Percentiles rank a stretch among this genome's conserved stretches.
Evolutionary conservation across 30 jellyfish, hydroid and myxozoan genomes (phyloP).

Genomic region (Catostylus mosaicus): DNA sequence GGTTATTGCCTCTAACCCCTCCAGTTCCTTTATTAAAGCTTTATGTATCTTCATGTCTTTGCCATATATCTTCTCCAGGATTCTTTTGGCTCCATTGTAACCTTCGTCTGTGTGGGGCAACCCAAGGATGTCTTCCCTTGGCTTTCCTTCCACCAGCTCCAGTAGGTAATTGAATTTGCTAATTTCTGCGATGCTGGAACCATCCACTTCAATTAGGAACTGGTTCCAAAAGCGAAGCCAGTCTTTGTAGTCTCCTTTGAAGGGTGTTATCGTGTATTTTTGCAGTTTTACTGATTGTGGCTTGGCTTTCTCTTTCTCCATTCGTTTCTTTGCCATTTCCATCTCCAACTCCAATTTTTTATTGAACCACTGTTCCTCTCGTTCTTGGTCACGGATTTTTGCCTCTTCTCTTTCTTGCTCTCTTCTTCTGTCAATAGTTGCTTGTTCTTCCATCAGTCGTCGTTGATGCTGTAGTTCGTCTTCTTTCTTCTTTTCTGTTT

Average conservation of each 20-base stretch:
- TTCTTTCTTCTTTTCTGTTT: constrained; percentile 42
- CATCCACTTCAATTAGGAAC: constrained; percentile 56
- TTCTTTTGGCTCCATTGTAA: constrained; percentile 57
- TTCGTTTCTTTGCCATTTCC: constrained; percentile 15
- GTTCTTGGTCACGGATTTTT: constrained; percentile 43
- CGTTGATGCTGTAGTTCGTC: constrained; percentile 45
- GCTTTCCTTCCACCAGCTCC: constrained; percentile 76
- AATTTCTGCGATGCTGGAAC: constrained; percentile 66
- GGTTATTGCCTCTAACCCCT: constrained; percentile 33
- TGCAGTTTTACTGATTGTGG: constrained; percentile 53
- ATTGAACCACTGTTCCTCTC: constrained; percentile 28
- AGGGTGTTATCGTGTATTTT: constrained; percentile 65
- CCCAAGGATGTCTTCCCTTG: constrained; percentile 72
- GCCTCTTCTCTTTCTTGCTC: constrained; percentile 57
- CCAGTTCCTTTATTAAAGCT: no score
- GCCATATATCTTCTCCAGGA: constrained; percentile 50
- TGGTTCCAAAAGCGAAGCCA: constrained; percentile 82
- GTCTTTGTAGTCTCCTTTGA: constrained; percentile 73
- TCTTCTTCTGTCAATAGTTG: no score
- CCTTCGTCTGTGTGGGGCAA: constrained; percentile 68
- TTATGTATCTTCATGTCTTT: no score
- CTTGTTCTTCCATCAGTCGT: constrained; percentile 59
- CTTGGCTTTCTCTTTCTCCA: constrained; percentile 23
- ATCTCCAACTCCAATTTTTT: constrained; percentile 29
- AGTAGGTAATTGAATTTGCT: constrained; percentile 69